Percentiles rank a stretch among this genome's conserved stretches.
Conservation (phyloP, 2,888 invertebrate genomes). For the Microctonus brassicae region DNA sequence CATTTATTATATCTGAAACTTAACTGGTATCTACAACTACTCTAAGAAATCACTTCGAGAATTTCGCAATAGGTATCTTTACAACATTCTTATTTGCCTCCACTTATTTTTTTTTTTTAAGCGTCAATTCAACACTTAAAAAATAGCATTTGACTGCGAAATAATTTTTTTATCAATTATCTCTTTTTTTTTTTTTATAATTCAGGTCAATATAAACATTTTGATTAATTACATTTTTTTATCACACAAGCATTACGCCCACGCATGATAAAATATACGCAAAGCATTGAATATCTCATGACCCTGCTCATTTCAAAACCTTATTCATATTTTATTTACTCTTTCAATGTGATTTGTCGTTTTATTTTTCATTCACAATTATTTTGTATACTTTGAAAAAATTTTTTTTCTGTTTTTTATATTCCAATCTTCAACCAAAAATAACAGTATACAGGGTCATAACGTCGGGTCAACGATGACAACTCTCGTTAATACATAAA, state of each 20-base stretch:
- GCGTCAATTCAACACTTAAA: too few relatives aligned
- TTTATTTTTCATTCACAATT: background rate
- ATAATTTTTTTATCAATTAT: too few relatives aligned
- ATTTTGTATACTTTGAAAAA: background rate
- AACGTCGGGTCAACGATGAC: background rate
- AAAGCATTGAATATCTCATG: conserved; percentile 41
- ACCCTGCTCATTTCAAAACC: conserved; percentile 31
- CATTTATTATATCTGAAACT: conserved; percentile 61
- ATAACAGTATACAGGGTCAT: background rate
- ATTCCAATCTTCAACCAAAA: background rate
- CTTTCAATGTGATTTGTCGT: background rate
- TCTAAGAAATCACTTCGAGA: background rate
- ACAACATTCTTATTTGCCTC: conserved; percentile 21
- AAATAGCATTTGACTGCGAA: too few relatives aligned
- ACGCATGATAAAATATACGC: conserved; percentile 45
- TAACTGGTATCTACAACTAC: conserved; percentile 44
- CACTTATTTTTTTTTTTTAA: background rate
- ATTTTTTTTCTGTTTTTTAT: background rate
- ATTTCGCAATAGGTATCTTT: background rate
- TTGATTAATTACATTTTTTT: conserved; percentile 33
- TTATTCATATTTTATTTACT: background rate
- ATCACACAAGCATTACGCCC: conserved; percentile 45
- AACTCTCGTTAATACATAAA: background rate
- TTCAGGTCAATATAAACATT: background rate
- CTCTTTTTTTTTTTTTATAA: background rate